phyloP scores from a whole-genome alignment of 2,113 vertebrate species.

The Lophura nycthemera region DNA sequence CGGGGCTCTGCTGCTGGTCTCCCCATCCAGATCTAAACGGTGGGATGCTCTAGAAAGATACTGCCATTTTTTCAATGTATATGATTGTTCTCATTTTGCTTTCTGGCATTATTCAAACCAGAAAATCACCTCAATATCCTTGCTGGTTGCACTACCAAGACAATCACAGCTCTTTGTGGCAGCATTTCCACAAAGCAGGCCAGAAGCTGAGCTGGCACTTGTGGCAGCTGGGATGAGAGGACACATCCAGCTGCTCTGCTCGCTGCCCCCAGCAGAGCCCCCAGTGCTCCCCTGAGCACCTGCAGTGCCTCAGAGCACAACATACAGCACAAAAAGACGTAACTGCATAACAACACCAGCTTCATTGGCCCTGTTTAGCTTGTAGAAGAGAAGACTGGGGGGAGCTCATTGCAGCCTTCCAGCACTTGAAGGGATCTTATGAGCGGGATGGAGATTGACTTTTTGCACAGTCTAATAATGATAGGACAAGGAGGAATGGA shows the following conservation, averaged over 20 bases:
- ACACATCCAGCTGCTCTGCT: background rate
- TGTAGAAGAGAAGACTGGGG: no score
- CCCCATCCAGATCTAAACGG: no score
- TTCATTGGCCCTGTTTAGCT: background rate
- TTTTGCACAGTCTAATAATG: no score
- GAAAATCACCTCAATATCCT: background rate
- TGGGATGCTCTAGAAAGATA: background rate
- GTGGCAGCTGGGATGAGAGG: background rate
- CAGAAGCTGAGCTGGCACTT: fast-evolving
- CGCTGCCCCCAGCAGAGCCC: no score
- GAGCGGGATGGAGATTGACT: no score
- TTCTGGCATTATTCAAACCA: background rate
- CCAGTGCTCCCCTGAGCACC: background rate
- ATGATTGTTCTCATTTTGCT: background rate
- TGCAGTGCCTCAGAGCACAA: background rate
- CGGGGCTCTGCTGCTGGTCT: background rate
- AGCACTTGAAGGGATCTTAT: no score
- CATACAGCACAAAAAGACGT: background rate
- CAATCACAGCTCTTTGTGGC: no score
- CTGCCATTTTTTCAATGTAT: background rate
- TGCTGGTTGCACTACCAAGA: background rate
- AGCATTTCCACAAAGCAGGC: background rate
- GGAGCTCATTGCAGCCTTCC: no score
- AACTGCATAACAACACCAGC: fast-evolving
- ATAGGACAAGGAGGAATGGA: no score